Evolutionary conservation across 2,797 vertebrate genomes (phyloP), one percentile per base, ranked within the genome.

Genomic region (Benthosema pterotum): DNA sequence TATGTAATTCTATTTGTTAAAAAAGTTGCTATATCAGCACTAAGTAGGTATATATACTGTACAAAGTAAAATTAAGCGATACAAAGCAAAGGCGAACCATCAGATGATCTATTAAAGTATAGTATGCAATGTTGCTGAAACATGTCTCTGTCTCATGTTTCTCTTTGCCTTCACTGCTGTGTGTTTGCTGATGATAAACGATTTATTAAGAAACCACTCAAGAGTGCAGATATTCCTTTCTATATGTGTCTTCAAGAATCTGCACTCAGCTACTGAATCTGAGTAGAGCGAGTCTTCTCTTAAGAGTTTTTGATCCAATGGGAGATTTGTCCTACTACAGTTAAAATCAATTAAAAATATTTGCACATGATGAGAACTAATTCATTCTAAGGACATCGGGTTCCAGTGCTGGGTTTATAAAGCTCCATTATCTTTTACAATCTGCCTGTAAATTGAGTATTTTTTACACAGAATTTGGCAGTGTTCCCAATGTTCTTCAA

Each of bases 61-160:
- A 63, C 69, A 83, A 77, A 88, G 87, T 87, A 87, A 73, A 76
- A 81, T 82, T 78, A 66, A 69, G 56, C 71, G 83, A 58, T 28
- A 25, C 61, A 68, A 57, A 53, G 57, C 63, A 68, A 63, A 78
- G 74, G 32, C n/a, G 59, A 77, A 61, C 65, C 61, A 48, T 74
- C 65, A 57, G 63, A 73, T 46, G 59, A 83, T 88, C 75, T 83
- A 83, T 87, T 80, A 75, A 52, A 74, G 71, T 69, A 71, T 72
- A 72, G 32, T 9, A 38, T 38, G 32, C 78, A 83, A 88, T 72
- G 70, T 3, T 3, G 22, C 22, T 5, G 22, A 25, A 25, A 25
- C 22, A 25, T 2, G 22, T 25, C 22, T 2, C 3, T 2, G 3
- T 25, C 22, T 25, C 22, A 3, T 3, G 5, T 2, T 25, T 25